A percentile compares a stretch with the other conserved stretches of the same genome.
Evolutionary conservation across 2,797 vertebrate genomes (phyloP).

Genomic region (Peromyscus nudipes): DNA sequence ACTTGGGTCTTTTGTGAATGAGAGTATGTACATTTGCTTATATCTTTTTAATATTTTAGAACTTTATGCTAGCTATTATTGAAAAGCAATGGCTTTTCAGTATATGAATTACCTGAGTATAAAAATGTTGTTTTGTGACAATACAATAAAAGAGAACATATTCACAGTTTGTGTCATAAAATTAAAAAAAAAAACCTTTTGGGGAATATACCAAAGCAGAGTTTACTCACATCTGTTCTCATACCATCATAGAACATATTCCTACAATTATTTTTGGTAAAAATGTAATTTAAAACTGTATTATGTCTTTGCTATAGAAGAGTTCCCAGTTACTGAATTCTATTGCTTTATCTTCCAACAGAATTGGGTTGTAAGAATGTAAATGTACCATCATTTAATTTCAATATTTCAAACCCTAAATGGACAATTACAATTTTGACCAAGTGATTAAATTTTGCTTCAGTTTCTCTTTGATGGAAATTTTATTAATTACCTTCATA

Average conservation of each 20-base stretch:
- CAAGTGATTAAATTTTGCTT: conserved; percentile 72
- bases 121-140: background rate
- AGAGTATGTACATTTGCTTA: background rate
- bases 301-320: background rate
- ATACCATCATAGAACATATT: background rate
- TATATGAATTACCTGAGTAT: background rate
- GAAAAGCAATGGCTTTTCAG: background rate
- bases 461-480: conserved; percentile 69
- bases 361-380: conserved; percentile 52
- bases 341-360: conserved; percentile 39
- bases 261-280: conserved; percentile 27
- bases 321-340: background rate
- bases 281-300: background rate
- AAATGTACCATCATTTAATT: conserved; percentile 69
- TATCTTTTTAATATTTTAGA: background rate
- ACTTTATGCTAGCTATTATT: background rate
- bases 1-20: background rate
- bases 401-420: conserved; percentile 68
- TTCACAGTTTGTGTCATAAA: background rate
- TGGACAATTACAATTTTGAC: conserved; percentile 70
- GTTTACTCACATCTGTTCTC: background rate
- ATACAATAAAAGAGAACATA: background rate
- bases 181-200: background rate
- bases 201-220: background rate
- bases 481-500: conserved; percentile 71